Evolutionary conservation across 2,888 invertebrate species (phyloP), one percentile per base, ranked within the genome.

Genomic region (Euclidia mi): DNA sequence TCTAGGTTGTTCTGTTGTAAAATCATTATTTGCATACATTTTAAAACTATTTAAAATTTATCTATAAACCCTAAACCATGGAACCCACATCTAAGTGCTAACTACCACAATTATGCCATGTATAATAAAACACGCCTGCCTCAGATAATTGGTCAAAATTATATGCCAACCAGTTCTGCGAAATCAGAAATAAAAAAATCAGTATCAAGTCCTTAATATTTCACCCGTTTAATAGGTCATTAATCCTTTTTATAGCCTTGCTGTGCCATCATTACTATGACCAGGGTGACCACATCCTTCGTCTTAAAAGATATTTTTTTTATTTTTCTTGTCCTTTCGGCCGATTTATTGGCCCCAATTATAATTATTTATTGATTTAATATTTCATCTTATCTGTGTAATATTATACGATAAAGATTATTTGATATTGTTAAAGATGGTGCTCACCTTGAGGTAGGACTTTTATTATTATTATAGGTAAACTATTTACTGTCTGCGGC

Each of bases 141-240:
- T 1, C 25, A 17, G 17, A 40, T 25, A 45, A 44, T 40, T 44
- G 29, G 44, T 49, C 49, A 34, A 49, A 44, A 44, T 49, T 49
- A 49, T 45, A 28, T 40, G 37, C 40, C n/a, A 41, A 38, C 18
- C 12, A 35, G 41, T 56, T 45, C 18, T 18, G 25, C 28, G 40
- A 31, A 44, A 34, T 28, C 29, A 31, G 32, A 40, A 48, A 56
- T 38, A 20, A n/a, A n/a, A n/a, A 42, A 47, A 47, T 37, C 14
- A 10, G 20, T 44, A 43, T 45, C 44, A 45, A 44, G 44, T 41
- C 29, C 71, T 70, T 64, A 74, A 78, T 81, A 78, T 79, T 79
- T 79, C 65, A 74, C 52, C n/a, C 72, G 64, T 76, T 79, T 71
- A 74, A 71, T 49, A 50, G 44, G 7, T 56, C 76, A 81, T 81